Base-by-base conservation (phyloP, 35 echinoderm and acorn worm genomes). In the Eucidaris tribuloides region DNA sequence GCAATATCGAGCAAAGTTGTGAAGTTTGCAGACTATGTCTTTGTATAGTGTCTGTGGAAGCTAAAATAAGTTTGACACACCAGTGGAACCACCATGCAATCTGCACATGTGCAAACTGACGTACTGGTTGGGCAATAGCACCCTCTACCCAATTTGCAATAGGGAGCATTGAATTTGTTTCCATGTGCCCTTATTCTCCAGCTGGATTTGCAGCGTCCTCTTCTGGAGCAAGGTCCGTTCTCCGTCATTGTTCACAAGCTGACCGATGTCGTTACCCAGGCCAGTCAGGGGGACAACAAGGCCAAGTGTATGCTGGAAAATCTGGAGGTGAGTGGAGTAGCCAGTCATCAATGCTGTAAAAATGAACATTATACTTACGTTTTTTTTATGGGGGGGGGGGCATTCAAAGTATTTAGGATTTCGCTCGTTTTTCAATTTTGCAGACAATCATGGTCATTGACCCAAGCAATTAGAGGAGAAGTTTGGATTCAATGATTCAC, bases 181-280 rank as follows among this genome's bases (percentile, higher is more conserved):
- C 13, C 82, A 3, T 20, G 5, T 23, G 24, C 71, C 33, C 20
- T 14, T 38, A 19, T 71, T 85, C 42, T 37, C 27, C 83, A 97
- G 94, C 77, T 97, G 25, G 90, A 92, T 38, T 64, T 97, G 28
- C 76, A 74, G 13, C 79, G 88, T 29, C 32, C 68, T 17, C 48
- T 97, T 32, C 82, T 71, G 45, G 85, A 87, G 23, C 94, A 97
- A 82, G 94, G 94, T 6, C 94, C 89, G 17, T 97, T 91, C 81
- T 86, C 86, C 22, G 85, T 92, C 36, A 97, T 97, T 66, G 71
- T 97, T 46, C 94, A 97, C 46, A 97, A 97, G 58, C 62, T 92
- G 29, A 97, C 94, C 32, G 94, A 97, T 81, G 90, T 97, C 59
- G 31, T 97, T 4, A 91, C 85, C 25, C 70, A 74, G 38, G 89